These are phyloP conservation scores for Hydrochoerus hydrochaeris DNA, from an alignment of 2,113 vertebrate species.

Conservation along the genomic window DNA sequence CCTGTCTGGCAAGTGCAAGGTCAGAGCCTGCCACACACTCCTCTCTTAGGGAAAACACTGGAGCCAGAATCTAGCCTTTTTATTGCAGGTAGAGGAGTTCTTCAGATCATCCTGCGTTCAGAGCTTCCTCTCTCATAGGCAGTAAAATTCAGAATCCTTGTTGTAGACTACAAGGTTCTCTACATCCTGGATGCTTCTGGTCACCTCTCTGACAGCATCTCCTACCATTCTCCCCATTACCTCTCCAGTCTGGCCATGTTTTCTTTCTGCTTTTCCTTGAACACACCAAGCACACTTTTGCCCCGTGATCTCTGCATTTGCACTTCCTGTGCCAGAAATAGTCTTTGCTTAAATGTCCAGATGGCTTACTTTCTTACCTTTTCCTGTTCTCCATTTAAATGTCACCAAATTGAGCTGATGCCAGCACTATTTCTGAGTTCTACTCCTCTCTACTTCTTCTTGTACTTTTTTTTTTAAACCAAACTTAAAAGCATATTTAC, in stretches of 20 bases:
- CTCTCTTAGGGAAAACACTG: no score
- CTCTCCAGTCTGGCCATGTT: neutral
- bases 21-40: no score
- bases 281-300: neutral
- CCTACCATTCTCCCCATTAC: no score
- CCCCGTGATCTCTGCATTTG: neutral
- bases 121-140: neutral
- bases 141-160: neutral
- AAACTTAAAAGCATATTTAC: neutral
- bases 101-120: neutral
- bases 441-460: neutral
- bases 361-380: neutral
- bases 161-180: neutral
- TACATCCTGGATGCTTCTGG: neutral
- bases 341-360: neutral
- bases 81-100: neutral
- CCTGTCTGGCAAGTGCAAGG: no score
- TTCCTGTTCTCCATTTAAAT: neutral
- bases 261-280: neutral
- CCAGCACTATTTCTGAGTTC: neutral
- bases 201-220: neutral
- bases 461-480: neutral
- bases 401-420: neutral
- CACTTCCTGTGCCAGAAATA: neutral
- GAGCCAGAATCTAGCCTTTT: no score